Conservation (phyloP, 2,888 invertebrate genomes). For the Muscina levida region DNA sequence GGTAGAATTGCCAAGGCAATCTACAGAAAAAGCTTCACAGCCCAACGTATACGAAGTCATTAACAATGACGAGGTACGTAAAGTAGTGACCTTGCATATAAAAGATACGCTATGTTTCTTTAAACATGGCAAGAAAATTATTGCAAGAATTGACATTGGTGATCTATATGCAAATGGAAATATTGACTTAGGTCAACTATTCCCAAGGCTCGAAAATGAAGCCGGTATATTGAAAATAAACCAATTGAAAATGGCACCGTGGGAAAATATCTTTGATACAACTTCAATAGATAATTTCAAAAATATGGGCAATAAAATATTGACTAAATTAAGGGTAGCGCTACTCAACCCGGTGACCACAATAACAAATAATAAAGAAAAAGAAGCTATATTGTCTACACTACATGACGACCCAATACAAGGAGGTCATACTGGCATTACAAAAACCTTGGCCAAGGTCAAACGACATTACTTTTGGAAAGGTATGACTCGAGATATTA, state of each 20-base stretch:
- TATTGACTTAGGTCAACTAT: slow-evolving; percentile 44
- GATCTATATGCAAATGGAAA: slow-evolving; percentile 38
- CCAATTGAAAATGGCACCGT: slow-evolving; percentile 1
- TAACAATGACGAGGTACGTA: slow-evolving; percentile 9
- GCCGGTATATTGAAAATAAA: background rate
- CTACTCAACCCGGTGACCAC: background rate
- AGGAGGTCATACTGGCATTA: background rate
- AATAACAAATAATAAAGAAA: background rate
- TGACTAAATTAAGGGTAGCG: background rate
- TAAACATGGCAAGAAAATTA: background rate
- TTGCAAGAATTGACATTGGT: slow-evolving; percentile 19
- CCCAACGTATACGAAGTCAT: slow-evolving; percentile 3
- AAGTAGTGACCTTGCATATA: background rate
- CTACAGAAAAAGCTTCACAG: background rate
- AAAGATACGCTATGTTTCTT: background rate
- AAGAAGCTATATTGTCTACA: background rate
- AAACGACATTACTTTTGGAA: slow-evolving; percentile 16
- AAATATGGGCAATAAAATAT: background rate
- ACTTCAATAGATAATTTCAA: background rate
- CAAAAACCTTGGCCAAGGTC: background rate
- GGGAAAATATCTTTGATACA: slow-evolving; percentile 20
- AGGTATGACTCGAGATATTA: slow-evolving; percentile 18
- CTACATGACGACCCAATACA: background rate
- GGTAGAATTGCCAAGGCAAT: background rate
- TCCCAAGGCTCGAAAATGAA: background rate